phyloP scores from a whole-genome alignment of 2,888 invertebrate genomes.

The Acheta domesticus region DNA sequence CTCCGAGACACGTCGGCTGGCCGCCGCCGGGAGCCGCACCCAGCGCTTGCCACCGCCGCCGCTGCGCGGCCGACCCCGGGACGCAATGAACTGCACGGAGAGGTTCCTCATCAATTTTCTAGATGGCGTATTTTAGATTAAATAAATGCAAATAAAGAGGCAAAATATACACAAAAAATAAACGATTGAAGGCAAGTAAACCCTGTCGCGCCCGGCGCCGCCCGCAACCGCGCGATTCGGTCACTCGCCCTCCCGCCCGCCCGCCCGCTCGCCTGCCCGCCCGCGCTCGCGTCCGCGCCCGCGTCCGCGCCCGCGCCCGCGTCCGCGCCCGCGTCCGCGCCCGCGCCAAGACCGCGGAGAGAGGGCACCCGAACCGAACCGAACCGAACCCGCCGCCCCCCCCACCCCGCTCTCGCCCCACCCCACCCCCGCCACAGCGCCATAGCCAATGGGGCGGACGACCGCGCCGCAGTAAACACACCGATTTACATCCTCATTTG shows the following conservation, averaged over 20 bases:
- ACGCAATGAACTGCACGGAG: conserved; percentile 3
- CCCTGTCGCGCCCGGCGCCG: not conserved
- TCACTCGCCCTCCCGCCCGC: no score
- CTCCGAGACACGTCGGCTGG: no score
- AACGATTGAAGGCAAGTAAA: conserved; percentile 18
- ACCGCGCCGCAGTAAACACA: conserved; percentile 9
- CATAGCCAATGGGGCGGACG: conserved; percentile 18
- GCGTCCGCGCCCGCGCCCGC: no score
- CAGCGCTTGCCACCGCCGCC: not conserved
- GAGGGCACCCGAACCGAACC: not conserved
- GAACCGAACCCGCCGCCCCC: not conserved
- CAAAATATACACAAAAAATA: conserved; percentile 9
- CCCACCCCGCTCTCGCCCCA: not conserved
- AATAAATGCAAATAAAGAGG: conserved; percentile 18
- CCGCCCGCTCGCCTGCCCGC: no score
- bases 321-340: no score
- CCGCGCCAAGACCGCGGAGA: not conserved
- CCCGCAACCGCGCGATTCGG: no score
- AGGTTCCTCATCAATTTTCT: conserved; percentile 1
- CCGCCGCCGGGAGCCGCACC: not conserved
- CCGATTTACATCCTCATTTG: conserved; percentile 18
- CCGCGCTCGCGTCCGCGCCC: no score
- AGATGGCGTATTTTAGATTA: conserved; percentile 7
- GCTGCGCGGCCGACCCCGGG: not conserved
- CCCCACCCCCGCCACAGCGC: not conserved